Percentiles rank a stretch among this genome's conserved stretches.
Evolutionary conservation across 2,113 vertebrate genomes (phyloP).

Genomic region (Tylochromis polylepis): DNA sequence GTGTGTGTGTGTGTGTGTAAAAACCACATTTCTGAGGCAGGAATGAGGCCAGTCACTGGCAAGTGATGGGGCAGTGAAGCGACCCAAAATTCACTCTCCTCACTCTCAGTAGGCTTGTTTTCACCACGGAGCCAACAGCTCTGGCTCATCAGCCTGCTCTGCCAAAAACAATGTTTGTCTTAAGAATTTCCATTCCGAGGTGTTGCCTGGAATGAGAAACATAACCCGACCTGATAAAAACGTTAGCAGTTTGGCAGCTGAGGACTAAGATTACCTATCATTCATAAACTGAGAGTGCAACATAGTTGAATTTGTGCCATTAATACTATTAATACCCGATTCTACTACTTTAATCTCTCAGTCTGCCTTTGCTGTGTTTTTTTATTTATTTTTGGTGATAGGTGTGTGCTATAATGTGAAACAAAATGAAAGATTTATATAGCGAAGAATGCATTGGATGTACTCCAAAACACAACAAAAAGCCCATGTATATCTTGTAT

Average conservation of each 20-base stretch:
- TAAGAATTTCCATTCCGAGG: conserved; percentile 6
- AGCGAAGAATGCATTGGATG: not conserved
- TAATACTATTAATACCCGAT: not conserved
- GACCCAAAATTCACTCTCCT: conserved; percentile 30
- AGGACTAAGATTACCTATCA: not conserved
- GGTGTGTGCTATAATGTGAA: not conserved
- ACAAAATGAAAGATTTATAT: not conserved
- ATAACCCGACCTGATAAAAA: conserved; percentile 13
- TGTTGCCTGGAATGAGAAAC: not conserved
- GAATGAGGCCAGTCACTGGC: conserved; percentile 35
- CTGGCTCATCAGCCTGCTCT: not conserved
- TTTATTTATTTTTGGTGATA: not conserved
- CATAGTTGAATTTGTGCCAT: not conserved
- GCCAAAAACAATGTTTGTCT: conserved; percentile 40
- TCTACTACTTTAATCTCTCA: not conserved
- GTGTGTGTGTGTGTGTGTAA: not conserved
- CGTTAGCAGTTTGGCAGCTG: not conserved
- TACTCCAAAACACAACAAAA: not conserved
- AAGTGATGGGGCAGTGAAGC: conserved; percentile 10
- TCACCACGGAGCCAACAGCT: conserved; percentile 10
- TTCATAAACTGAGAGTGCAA: not conserved
- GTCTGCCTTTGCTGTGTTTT: not conserved
- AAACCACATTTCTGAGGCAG: not conserved
- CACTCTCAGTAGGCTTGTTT: conserved; percentile 17
- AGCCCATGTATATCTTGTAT: not conserved